phyloP scores from a whole-genome alignment of 2,113 vertebrate species.

The Megatriorchis doriae region DNA sequence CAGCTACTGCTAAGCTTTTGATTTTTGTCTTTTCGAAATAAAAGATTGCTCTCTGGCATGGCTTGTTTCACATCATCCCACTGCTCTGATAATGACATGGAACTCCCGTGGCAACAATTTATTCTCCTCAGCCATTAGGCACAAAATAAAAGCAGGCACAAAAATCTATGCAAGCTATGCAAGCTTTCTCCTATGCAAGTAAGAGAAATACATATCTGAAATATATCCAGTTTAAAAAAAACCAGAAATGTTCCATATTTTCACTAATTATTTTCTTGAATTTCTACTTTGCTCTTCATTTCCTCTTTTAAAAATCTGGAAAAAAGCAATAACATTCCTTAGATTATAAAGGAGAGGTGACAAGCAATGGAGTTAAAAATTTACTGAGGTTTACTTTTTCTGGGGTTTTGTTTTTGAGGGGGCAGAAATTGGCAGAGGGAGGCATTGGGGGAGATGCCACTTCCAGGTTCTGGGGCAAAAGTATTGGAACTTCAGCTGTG shows the following conservation, averaged over 20 bases:
- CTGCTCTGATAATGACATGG: neutral
- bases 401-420: too few species aligned
- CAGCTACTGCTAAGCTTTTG: neutral
- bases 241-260: neutral
- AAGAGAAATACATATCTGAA: neutral
- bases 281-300: neutral
- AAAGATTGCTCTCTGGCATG: neutral
- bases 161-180: neutral
- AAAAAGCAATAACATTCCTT: neutral
- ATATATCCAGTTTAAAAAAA: neutral
- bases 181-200: neutral
- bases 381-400: neutral
- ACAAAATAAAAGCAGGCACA: neutral
- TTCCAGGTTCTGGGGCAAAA: neutral
- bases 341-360: neutral
- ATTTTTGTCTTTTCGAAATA: neutral
- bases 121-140: neutral
- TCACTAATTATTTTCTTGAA: neutral
- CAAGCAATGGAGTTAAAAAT: neutral
- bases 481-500: neutral
- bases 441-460: too few species aligned
- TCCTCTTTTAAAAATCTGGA: neutral
- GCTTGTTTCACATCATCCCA: neutral
- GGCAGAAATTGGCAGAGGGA: too few species aligned
- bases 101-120: neutral